Evolutionary conservation across 2,888 invertebrate genomes (phyloP), one percentile per base, ranked within the genome.

Genomic region (Eumacrocentrus americanus): DNA sequence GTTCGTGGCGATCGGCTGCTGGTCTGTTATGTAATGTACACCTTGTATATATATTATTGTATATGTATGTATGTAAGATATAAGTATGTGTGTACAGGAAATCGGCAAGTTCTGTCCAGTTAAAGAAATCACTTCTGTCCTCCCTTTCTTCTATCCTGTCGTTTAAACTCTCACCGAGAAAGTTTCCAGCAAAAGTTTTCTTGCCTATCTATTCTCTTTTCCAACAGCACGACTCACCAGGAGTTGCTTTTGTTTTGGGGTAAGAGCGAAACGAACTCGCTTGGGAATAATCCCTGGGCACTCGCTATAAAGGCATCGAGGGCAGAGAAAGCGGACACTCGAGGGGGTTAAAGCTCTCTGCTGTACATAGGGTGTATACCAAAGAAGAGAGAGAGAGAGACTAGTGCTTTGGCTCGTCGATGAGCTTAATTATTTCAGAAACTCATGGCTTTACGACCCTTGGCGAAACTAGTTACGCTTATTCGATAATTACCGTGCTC

Each of bases 81-180:
- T n/a, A n/a, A n/a, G n/a, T 52, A 44, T 53, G 25, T 47, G 35
- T 38, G 29, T 46, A 58, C 51, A 57, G 22, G 37, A 58, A 58
- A 62, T 51, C 53, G 63, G 60, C 25, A 22, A 51, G 35, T 58
- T 44, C 34, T 29, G 37, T 35, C 34, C 25, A 25, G 66, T 65
- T 65, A 63, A 70, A 72, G 70, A 74, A 74, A 74, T 73, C 72
- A 70, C 71, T 72, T 63, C 67, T 62, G 60, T 66, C 64, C 54
- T 55, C 57, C 29, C 35, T 37, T 52, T 52, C 38, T 42, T 51
- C 46, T 40, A 55, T 55, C 58, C 58, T 52, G 66, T 63, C 61
- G 65, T 69, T 71, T 71, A 71, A 75, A 74, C 70, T 71, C 70
- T 68, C 44, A 60, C 60, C 69, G 68, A 68, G 65, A 66, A 65